Conservation (phyloP, 2,888 invertebrate genomes). For the Phrixothrix hirtus region DNA sequence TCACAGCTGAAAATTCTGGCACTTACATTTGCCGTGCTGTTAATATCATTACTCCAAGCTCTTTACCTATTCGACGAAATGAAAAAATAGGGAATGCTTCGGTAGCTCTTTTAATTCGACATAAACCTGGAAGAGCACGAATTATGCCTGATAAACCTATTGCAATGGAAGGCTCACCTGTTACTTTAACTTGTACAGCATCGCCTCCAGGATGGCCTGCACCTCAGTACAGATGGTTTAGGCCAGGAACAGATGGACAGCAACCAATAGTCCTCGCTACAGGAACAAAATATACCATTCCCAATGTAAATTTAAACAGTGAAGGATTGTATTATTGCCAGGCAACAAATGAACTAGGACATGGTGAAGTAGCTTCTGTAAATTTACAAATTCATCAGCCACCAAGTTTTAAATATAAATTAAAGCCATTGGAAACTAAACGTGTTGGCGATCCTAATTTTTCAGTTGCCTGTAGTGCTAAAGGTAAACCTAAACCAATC, state of each 20-base stretch:
- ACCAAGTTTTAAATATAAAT: conserved; percentile 79
- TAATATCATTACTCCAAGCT: conserved; percentile 78
- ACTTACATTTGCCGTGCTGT: conserved; percentile 88
- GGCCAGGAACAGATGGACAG: conserved; percentile 69
- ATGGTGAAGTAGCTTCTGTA: conserved; percentile 82
- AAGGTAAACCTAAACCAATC: conserved; percentile 84
- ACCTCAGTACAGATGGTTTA: conserved; percentile 88
- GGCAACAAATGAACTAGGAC: conserved; percentile 86
- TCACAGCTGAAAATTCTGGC: conserved; percentile 84
- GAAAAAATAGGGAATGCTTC: conserved; percentile 81
- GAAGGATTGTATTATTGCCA: conserved; percentile 91
- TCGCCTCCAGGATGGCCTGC: conserved; percentile 92
- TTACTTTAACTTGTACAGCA: conserved; percentile 83
- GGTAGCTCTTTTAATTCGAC: conserved; percentile 80
- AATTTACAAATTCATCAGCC: conserved; percentile 86
- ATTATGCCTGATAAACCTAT: conserved; percentile 84
- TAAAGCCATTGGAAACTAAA: conserved; percentile 80
- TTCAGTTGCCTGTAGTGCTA: conserved; percentile 80
- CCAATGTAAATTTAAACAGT: conserved; percentile 80
- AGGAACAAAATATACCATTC: conserved; percentile 82
- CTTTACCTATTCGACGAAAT: conserved; percentile 64
- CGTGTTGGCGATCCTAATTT: conserved; percentile 79
- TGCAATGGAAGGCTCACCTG: conserved; percentile 80
- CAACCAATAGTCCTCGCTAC: conserved; percentile 73
- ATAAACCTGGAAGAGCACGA: conserved; percentile 81